These are phyloP conservation scores for Nannoperca obscura DNA, from an alignment of 2,797 vertebrate genomes.

Conservation along the genomic window DNA sequence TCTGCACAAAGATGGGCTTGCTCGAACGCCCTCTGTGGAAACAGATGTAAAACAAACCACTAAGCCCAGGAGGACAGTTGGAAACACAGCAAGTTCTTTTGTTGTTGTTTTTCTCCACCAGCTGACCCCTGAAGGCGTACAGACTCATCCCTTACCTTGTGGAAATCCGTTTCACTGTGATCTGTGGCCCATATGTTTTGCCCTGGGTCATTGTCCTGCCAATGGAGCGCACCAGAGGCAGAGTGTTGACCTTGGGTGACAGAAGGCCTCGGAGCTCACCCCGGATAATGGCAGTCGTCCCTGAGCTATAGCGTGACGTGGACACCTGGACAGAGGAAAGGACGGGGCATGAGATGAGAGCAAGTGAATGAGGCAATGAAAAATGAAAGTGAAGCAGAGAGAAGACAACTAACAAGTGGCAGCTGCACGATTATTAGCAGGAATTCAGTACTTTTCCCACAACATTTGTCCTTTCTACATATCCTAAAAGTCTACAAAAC, in stretches of 20 bases:
- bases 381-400: neutral
- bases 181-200: conserved; percentile 89
- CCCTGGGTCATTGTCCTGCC: conserved; percentile 89
- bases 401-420: neutral
- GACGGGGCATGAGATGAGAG: conserved; percentile 1
- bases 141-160: conserved; percentile 74
- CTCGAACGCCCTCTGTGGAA: conserved; percentile 85
- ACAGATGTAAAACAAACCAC: too few relatives aligned
- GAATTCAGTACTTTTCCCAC: neutral
- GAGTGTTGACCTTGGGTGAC: conserved; percentile 88
- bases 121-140: conserved; percentile 3
- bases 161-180: conserved; percentile 88
- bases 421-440: neutral
- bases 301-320: conserved; percentile 85
- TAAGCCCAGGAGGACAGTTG: neutral
- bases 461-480: neutral
- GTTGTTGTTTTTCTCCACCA: conserved; percentile 11
- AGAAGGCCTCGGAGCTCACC: conserved; percentile 87
- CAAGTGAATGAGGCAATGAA: neutral
- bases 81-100: conserved; percentile 17
- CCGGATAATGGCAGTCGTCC: conserved; percentile 85
- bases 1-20: conserved; percentile 90
- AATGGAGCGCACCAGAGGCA: conserved; percentile 87
- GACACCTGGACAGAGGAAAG: conserved; percentile 69
- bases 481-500: conserved; percentile 5